Evolutionary conservation across 2,113 vertebrate genomes (phyloP), one percentile per base, ranked within the genome.

Genomic region (Otocyon megalotis): DNA sequence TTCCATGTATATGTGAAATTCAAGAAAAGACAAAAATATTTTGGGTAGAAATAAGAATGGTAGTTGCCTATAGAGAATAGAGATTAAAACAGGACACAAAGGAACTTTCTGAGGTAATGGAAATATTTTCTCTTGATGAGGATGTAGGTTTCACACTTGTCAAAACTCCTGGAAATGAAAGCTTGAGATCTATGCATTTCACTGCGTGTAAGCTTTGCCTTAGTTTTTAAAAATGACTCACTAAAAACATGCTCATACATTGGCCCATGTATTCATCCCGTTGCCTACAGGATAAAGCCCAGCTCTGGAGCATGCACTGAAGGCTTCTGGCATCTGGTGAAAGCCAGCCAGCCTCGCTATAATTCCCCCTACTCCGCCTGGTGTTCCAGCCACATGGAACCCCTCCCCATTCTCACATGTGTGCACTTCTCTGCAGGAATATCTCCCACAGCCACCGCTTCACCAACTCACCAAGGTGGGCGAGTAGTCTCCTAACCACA

Each of bases 21-120:
- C 26, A 79, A 74, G 24, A 79, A 24, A 4, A 62, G 81, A 48
- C 30, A 26, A n/a, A 56, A 16, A 5, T 60, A 5, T 43, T 12
- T 56, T 71, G 5, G 16, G 4, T 53, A 74, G 48, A 87, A 67
- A 63, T 10, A 4, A 86, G 30, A 65, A 82, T 0, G 16, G 16
- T 30, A 3, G 2, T 58, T 20, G 53, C 20, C 35, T 28, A 0
- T 0, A 53, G 24, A 11, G 4, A 85, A 37, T 48, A 15, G 17
- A 63, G 12, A 17, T 69, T 50, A 35, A 53, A 77, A 67, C 19
- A 12, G 17, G 30, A 22, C 60, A 30, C 32, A 20, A n/a, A 43
- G 32, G 28, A 60, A n/a, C 28, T n/a, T 48, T 67, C 71, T 54
- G 13, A 22, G 26, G 56, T 43, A 15, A 56, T 58, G 50, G 54